Evolutionary conservation across 2,797 vertebrate species (phyloP), one percentile per base, ranked within the genome.

Genomic region (Pseudochaenichthys georgianus): DNA sequence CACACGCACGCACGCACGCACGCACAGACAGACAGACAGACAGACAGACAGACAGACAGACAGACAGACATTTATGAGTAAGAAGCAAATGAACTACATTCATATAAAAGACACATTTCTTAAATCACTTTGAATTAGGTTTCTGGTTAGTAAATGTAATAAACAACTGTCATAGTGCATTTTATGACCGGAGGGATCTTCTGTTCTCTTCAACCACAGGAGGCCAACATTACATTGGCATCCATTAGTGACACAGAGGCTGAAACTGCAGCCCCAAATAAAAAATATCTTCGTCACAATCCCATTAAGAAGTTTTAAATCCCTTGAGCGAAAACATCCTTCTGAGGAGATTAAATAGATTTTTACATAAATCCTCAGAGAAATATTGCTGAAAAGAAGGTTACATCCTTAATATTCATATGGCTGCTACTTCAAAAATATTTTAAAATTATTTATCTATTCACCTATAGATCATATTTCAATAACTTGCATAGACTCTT

Each of bases 201-300:
- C n/a, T n/a, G n/a, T n/a, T n/a, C n/a, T n/a, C n/a, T n/a, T n/a
- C n/a, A n/a, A n/a, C n/a, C n/a, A n/a, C n/a, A n/a, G n/a, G n/a
- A 66, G 45, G 51, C 50, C 31, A 23, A 78, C 63, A 58, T 38
- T 0, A 73, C 74, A 66, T 60, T 28, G 61, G 15, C 68, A 47
- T 75, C 78, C 81, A 84, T 84, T 86, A 88, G 77, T 88, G 84
- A 84, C 72, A 84, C 69, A 11, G 48, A 34, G 13, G 13, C 58
- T 53, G 77, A 84, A 84, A 69, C 77, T 70, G 48, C 19, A 64
- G 60, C 52, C 46, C 45, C 3, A 47, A 16, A 10, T 4, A 64
- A 43, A 80, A 55, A n/a, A 87, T 13, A 42, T 55, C 13, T 64
- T 5, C 16, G 41, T 65, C 28, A 64, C 75, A 82, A 62, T 76